Base-by-base conservation (phyloP, 2,888 invertebrate species). In the Pecten maximus region DNA sequence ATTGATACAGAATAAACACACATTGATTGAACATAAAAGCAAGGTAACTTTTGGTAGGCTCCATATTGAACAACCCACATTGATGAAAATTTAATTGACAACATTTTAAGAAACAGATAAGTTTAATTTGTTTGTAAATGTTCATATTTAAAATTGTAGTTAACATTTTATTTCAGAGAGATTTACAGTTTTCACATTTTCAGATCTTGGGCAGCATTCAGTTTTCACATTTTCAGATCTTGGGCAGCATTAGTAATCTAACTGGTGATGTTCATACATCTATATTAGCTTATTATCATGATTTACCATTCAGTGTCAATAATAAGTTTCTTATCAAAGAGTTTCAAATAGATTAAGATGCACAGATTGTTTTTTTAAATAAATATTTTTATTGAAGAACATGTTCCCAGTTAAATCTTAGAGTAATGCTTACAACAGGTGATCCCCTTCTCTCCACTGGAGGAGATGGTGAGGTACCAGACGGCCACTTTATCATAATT, bases 401-500 rank as follows among this genome's bases (percentile, higher is more conserved):
- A 74, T 74, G 35, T 74, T 74, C 74, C 35, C 35, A 35, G 74
- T 28, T 10, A 74, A 74, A 74, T 35, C 12, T 10, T 35, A 28
- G 8, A 74, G 8, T 74, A 74, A 74, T 74, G 74, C 74, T 74
- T 74, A 15, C 74, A 74, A 74, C 74, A 74, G 74, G 74, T 74
- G 74, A 74, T 35, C 16, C 23, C 28, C 28, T 3, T 74, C 74
- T 35, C 74, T 74, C 19, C 4, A 0, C 6, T n/a, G 23, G 8
- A 10, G 0, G 28, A 6, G 8, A 35, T 74, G 35, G 19, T 74
- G 4, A 8, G 74, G 74, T 35, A 74, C 35, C 74, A 74, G 28
- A 74, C 74, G 74, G 28, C 74, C 74, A 74, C 74, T 74, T 74
- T 74, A 74, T 74, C 74, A 74, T 74, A 74, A 74, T 74, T 74